Evolutionary conservation across 2,797 vertebrate genomes (phyloP), one percentile per base, ranked within the genome.

Genomic region (Lerista edwardsae): DNA sequence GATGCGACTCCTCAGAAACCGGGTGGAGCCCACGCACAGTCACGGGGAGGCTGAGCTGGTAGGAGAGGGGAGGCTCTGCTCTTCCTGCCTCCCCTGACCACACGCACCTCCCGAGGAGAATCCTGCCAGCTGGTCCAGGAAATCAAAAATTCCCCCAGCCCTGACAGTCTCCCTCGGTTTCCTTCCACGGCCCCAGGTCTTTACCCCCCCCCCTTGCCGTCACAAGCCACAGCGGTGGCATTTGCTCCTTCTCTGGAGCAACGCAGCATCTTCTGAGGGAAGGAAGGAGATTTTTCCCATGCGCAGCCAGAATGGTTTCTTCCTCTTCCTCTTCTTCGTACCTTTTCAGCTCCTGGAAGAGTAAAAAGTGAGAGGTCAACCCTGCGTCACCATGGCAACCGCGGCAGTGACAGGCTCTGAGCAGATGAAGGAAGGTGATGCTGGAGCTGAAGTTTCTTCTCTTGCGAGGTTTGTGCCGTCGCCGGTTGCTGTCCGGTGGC

Each of bases 321-420:
- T 23, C 41, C 39, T 47, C 27, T 51, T 59, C 21, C 36, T 59
- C 29, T 95, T 94, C 95, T 95, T 51, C 47, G 4, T 96, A 94
- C 94, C 94, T 96, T 94, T 95, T 95, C 90, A 94, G 93, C 91
- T 96, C 92, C 92, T 95, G 91, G 91, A 95, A 95, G 92, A 95
- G 94, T 95, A 96, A 97, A 96, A 97, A 97, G 97, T 97, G 96
- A 97, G 97, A 96, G 97, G 97, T 97, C 97, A 96, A 95, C 94
- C 95, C 92, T 93, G 94, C 94, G 93, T 98, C 97, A 92, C 96
- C 96, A 95, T 98, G 96, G 97, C 97, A 97, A 98, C 98, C 94
- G 87, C 83, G 88, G 88, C 90, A 92, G 94, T 0, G 87, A 93
- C 85, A 9, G 87, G 89, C 94, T 92, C 79, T 89, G 90, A 92